Conservation (phyloP, 2,797 vertebrate species). For the Tokudaia muenninki region DNA sequence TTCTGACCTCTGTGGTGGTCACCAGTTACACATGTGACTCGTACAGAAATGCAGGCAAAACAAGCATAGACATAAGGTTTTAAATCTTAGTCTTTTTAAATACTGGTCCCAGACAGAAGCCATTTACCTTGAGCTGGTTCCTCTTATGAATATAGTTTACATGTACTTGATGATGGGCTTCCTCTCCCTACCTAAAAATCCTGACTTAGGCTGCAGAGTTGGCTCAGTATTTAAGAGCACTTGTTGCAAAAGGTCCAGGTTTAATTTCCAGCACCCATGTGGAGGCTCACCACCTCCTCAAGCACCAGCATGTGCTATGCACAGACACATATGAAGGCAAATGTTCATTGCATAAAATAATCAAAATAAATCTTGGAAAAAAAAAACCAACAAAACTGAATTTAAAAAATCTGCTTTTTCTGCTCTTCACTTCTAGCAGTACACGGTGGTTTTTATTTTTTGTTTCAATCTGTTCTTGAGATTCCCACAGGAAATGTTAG, state of each 20-base stretch:
- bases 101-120: neutral
- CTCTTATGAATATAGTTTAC: neutral
- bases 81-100: neutral
- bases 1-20: neutral
- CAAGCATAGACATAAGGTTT: neutral
- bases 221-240: neutral
- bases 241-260: neutral
- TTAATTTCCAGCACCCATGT: neutral
- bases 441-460: neutral
- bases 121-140: neutral
- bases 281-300: neutral
- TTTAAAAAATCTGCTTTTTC: neutral
- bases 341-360: neutral
- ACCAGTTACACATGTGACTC: neutral
- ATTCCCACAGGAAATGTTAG: neutral
- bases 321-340: neutral
- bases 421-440: neutral
- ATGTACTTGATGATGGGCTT: neutral
- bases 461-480: neutral
- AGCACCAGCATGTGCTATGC: neutral
- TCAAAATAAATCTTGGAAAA: neutral
- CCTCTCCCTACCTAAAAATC: neutral
- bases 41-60: neutral
- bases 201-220: neutral
- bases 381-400: neutral